Percentiles rank a stretch among this genome's conserved stretches.
These are phyloP conservation scores for Oncorhynchus tshawytscha DNA, from an alignment of 2,113 vertebrate species.

Conservation along the genomic window DNA sequence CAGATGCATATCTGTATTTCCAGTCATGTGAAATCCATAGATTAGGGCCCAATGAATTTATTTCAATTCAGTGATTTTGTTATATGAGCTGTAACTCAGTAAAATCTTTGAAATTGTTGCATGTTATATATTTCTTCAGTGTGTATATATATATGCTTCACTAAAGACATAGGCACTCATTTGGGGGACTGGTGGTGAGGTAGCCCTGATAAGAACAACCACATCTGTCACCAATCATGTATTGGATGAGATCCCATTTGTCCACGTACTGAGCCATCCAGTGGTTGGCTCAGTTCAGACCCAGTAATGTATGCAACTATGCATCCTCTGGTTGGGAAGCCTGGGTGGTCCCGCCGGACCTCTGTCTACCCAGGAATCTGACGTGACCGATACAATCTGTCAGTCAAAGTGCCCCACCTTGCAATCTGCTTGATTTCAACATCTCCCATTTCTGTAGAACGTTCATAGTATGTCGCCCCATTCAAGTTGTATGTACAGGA, in stretches of 20 bases:
- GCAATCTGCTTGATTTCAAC: conserved; percentile 48
- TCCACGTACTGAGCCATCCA: conserved; percentile 35
- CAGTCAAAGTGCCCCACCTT: conserved; percentile 40
- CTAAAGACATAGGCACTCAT: neutral
- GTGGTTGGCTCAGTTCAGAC: conserved; percentile 40
- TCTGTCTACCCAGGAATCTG: conserved; percentile 22
- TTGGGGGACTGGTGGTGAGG: neutral
- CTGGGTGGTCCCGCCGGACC: conserved; percentile 52
- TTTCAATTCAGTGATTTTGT: too few species aligned
- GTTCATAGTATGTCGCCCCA: conserved; percentile 3
- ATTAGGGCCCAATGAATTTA: too few species aligned
- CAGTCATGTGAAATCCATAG: too few species aligned
- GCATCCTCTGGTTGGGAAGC: conserved; percentile 33
- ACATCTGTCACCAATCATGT: conserved; percentile 64
- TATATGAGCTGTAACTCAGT: too few species aligned
- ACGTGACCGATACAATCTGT: conserved; percentile 33
- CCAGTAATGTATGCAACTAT: conserved; percentile 41
- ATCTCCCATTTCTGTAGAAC: conserved; percentile 3
- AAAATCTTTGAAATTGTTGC: too few species aligned
- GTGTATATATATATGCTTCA: neutral
- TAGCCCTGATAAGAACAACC: conserved; percentile 42
- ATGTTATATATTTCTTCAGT: too few species aligned
- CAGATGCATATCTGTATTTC: too few species aligned
- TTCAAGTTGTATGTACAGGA: conserved; percentile 1
- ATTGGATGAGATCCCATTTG: conserved; percentile 60